Evolutionary conservation across 2,888 invertebrate genomes (phyloP), one percentile per base, ranked within the genome.

Genomic region (Thyatira batis): DNA sequence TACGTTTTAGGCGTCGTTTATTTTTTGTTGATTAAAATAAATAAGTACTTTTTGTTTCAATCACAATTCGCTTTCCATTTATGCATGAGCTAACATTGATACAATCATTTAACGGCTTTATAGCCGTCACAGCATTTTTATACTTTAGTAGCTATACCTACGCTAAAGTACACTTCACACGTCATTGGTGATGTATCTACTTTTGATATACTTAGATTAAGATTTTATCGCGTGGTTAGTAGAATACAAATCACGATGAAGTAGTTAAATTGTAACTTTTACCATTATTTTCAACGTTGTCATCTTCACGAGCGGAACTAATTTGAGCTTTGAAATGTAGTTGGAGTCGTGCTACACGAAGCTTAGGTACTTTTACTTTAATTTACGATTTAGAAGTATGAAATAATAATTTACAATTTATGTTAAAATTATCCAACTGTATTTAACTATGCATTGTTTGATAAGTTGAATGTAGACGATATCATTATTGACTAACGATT

Each of bases 251-350:
- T 27, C 48, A 48, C 48, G 48, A 48, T 27, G 5, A 11, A 28
- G 27, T 57, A 28, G 45, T 58, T 20, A 48, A 55, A 57, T 49
- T 30, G 45, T 57, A 52, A 27, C 58, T 58, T 61, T 65, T 49
- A 48, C 25, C 25, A 61, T 54, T 54, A 50, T 54, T 48, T 48
- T 48, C 27, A 48, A 9, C 50, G 25, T 17, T 45, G 49, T 50
- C 48, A 61, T 67, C 64, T 67, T 69, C 73, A 74, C 75, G 73
- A 78, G 68, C 74, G 71, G 52, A 71, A 67, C 74, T 67, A 76
- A 81, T 77, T 71, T 39, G 45, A 51, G 54, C 61, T 63, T 61
- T 63, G 61, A 61, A 61, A 67, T 58, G 57, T 63, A 51, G 54
- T 57, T 51, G 50, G 59, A 61, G 53, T 74, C 73, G 73, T 78